Evolutionary conservation across 2,888 invertebrate genomes (phyloP).

Genomic region (Panopea generosa): DNA sequence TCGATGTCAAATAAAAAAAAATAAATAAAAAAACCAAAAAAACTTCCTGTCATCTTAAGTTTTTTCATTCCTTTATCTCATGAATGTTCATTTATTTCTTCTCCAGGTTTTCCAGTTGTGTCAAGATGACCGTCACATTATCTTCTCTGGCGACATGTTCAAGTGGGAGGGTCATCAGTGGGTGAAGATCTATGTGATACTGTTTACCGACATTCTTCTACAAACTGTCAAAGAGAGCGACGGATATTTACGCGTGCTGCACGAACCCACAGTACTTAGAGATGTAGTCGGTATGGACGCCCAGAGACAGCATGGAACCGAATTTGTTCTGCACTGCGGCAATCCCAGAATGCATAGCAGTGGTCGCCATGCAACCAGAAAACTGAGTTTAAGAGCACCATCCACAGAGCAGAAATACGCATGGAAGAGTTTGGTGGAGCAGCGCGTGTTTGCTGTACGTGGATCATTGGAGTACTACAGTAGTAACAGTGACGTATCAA

Average conservation of each 20-base stretch:
- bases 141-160: constrained; percentile 80
- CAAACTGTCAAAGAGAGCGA: constrained; percentile 72
- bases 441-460: constrained; percentile 72
- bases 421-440: constrained; percentile 82
- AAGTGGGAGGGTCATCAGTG: constrained; percentile 75
- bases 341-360: constrained; percentile 38
- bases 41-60: too few species aligned
- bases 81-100: too few species aligned
- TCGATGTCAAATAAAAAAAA: too few species aligned
- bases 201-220: constrained; percentile 81
- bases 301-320: constrained; percentile 76
- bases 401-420: constrained; percentile 80
- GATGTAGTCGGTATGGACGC: constrained; percentile 76
- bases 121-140: constrained; percentile 80
- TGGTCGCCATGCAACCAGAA: constrained; percentile 46
- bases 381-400: constrained; percentile 74
- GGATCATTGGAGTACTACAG: constrained; percentile 69
- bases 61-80: too few species aligned
- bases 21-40: too few species aligned
- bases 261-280: constrained; percentile 75
- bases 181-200: constrained; percentile 76
- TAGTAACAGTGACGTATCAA: constrained; percentile 67
- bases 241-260: constrained; percentile 72
- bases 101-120: constrained; percentile 79
- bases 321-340: constrained; percentile 72